Percentiles rank a stretch among this genome's conserved stretches.
These are phyloP conservation scores for Luperina testacea DNA, from an alignment of 2,888 invertebrate species.

Conservation along the genomic window DNA sequence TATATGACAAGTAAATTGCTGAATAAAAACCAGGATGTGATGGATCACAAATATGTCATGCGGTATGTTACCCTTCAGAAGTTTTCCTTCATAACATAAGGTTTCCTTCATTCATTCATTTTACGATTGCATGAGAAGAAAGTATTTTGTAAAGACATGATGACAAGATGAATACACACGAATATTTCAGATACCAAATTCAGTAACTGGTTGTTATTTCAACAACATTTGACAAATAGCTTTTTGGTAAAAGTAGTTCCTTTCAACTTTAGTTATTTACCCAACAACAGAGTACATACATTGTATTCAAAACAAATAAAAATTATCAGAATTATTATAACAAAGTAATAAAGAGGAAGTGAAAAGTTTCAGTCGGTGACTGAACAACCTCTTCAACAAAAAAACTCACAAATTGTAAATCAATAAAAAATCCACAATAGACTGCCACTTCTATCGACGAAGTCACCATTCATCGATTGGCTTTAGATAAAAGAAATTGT, in stretches of 20 bases:
- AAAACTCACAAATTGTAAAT: conserved; percentile 5
- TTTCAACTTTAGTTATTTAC: not conserved
- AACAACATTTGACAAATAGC: too few relatives aligned
- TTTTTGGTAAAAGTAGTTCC: not conserved
- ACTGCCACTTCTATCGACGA: not conserved
- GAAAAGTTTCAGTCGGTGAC: not conserved
- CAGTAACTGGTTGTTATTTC: too few relatives aligned
- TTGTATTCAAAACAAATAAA: conserved; percentile 16
- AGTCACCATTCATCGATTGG: not conserved
- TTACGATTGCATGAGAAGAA: not conserved
- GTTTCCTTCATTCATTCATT: not conserved
- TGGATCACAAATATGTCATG: not conserved
- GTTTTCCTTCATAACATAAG: not conserved
- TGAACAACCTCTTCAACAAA: not conserved
- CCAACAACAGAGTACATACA: not conserved
- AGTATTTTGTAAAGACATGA: not conserved
- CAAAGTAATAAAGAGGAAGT: conserved; percentile 24
- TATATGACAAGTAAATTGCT: conserved; percentile 19
- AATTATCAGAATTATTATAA: conserved; percentile 23
- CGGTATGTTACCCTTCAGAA: not conserved
- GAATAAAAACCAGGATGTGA: not conserved
- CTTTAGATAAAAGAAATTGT: not conserved
- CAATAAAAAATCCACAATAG: conserved; percentile 5
- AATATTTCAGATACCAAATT: not conserved
- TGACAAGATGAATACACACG: not conserved